Base-by-base conservation (phyloP, 2,888 invertebrate genomes). In the Hirtodrosophila confusa region DNA sequence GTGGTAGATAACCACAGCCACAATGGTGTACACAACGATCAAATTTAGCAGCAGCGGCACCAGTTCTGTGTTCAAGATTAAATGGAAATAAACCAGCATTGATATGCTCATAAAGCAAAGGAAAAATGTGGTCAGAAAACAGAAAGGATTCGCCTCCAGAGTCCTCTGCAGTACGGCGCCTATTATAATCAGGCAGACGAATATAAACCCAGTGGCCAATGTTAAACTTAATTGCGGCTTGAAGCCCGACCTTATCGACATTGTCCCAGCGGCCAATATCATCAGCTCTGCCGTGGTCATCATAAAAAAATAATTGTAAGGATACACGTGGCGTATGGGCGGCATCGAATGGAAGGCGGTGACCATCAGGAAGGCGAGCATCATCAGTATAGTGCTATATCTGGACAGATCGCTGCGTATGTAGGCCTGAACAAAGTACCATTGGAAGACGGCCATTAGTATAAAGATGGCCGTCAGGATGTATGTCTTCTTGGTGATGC, bases 291-390 rank as follows among this genome's bases (percentile, higher is more conserved):
- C 49, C 24, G 53, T 55, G 17, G 11, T 29, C 0, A 65, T 6
- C 61, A 61, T 47, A 17, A 55, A 49, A 8, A 60, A 39, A 24
- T 55, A 65, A 31, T 65, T 65, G 10, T 49, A 48, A 1, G 65
- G 65, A 61, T 65, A 65, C 1, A 41, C 37, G 4, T 36, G 23
- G 3, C 65, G 48, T 10, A 65, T 8, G 10, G 17, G 33, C 1
- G 62, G 40, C 23, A 37, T 3, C 24, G 62, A 29, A 37, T 66
- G 61, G 4, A 66, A 61, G 2, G 47, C 0, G 39, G 36, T 37
- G 0, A 55, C 36, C 31, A 55, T 4, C 2, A 61, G 1, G 6
- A 66, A 55, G 2, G 41, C 61, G 1, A 40, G 3, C 11, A 43
- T 27, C 27, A 62, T 45, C 3, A 51, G 1, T 3, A 9, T 1